Conservation (phyloP, 2,797 vertebrate species). For the Remorina albescens region DNA sequence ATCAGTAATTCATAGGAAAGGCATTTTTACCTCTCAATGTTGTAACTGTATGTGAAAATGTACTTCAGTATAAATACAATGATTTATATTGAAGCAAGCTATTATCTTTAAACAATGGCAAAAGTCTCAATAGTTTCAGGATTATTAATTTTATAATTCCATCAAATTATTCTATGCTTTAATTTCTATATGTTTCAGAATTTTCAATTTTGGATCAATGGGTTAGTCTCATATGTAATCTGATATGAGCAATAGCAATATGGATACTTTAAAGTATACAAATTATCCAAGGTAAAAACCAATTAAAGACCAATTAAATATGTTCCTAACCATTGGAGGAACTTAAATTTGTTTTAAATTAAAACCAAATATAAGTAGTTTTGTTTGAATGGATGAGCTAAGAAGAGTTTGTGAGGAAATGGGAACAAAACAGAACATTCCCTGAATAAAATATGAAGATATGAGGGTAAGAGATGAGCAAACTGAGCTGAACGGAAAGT, state of each 20-base stretch:
- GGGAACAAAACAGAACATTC: slow-evolving; percentile 8
- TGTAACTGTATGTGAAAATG: neutral
- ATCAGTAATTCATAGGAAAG: neutral
- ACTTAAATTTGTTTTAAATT: no score
- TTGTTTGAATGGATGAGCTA: neutral
- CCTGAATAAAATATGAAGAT: neutral
- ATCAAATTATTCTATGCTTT: neutral
- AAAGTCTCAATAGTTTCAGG: neutral
- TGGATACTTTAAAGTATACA: neutral
- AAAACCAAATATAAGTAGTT: no score
- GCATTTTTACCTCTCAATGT: neutral
- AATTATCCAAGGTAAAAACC: neutral
- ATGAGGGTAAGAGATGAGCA: neutral
- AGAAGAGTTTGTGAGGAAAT: neutral
- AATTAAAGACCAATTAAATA: neutral
- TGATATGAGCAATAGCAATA: neutral
- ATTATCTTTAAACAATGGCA: neutral
- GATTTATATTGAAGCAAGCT: neutral
- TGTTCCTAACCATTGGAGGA: neutral
- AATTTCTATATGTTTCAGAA: neutral
- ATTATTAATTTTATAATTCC: neutral
- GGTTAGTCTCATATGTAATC: neutral
- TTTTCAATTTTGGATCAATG: neutral
- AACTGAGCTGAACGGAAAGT: slow-evolving; percentile 6
- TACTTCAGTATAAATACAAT: neutral